Conservation (phyloP, 2,888 invertebrate genomes). For the Anodontia alba region DNA sequence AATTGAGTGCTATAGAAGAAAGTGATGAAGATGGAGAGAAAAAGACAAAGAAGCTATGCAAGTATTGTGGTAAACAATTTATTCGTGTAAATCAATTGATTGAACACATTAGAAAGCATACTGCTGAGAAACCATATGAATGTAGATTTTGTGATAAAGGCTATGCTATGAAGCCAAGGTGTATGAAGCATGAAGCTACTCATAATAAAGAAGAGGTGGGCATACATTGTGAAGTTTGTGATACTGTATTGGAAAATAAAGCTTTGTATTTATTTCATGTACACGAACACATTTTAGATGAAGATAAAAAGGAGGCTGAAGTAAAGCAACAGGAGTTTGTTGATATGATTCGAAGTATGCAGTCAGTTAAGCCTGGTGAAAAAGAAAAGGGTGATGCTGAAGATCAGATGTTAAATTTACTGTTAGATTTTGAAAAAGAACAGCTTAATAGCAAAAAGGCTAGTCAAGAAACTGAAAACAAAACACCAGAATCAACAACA, state of each 20-base stretch:
- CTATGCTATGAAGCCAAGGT: slow-evolving; percentile 43
- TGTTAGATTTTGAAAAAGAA: background rate
- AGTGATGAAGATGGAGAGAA: slow-evolving; percentile 30
- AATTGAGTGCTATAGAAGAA: slow-evolving; percentile 30
- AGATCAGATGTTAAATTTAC: background rate
- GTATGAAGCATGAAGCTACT: slow-evolving; percentile 44
- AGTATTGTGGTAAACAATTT: slow-evolving; percentile 3
- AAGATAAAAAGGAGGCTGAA: slow-evolving; percentile 31
- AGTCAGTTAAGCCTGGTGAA: background rate
- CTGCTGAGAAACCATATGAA: slow-evolving; percentile 31
- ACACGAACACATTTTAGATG: slow-evolving; percentile 43
- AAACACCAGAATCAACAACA: background rate
- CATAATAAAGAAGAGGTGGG: slow-evolving; percentile 41
- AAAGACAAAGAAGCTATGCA: background rate
- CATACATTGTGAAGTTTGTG: slow-evolving; percentile 54
- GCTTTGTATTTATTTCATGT: slow-evolving; percentile 54
- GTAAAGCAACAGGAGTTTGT: slow-evolving; percentile 28
- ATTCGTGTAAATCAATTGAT: slow-evolving; percentile 7
- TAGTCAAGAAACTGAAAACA: background rate
- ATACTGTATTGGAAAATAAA: slow-evolving; percentile 44
- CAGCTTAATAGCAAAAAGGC: background rate
- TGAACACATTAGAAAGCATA: slow-evolving; percentile 44
- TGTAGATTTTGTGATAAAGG: slow-evolving; percentile 47
- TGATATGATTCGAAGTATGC: slow-evolving; percentile 8
- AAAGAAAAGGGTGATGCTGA: background rate